These are phyloP conservation scores for Tillus elongatus DNA, from an alignment of 2,888 invertebrate genomes.

Conservation along the genomic window DNA sequence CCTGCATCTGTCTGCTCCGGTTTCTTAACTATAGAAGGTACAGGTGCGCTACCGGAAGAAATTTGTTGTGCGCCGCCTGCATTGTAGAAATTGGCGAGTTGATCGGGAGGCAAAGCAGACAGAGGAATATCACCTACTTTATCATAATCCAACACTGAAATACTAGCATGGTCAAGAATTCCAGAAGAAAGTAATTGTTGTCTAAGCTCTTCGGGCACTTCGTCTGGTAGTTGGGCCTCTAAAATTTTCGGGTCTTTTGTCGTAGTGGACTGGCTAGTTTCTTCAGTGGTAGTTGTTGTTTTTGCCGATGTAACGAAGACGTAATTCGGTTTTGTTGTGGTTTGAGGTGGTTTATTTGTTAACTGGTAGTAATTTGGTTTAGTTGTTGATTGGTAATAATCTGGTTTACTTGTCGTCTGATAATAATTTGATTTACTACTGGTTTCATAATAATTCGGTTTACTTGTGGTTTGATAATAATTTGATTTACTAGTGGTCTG, in stretches of 20 bases:
- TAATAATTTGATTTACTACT: background rate
- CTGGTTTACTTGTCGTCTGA: no score
- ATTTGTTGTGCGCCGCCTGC: constrained; percentile 72
- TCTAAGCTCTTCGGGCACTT: constrained; percentile 79
- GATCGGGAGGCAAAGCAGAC: constrained; percentile 75
- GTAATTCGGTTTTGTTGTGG: constrained; percentile 30
- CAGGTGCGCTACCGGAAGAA: constrained; percentile 56
- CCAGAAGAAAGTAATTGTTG: constrained; percentile 77
- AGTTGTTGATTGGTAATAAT: no score
- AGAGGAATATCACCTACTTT: constrained; percentile 79
- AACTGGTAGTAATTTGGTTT: background rate
- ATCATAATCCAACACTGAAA: constrained; percentile 79
- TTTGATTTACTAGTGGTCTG: background rate
- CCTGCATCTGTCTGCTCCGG: constrained; percentile 46
- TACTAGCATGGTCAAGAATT: constrained; percentile 78
- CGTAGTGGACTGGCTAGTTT: constrained; percentile 40
- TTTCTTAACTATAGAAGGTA: constrained; percentile 56
- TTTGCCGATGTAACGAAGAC: constrained; percentile 43
- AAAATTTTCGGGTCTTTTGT: constrained; percentile 47
- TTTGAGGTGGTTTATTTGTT: constrained; percentile 9
- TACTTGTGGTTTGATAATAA: no score
- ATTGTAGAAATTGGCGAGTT: constrained; percentile 75
- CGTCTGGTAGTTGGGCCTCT: constrained; percentile 63
- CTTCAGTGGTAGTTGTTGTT: constrained; percentile 43
- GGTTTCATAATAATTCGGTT: background rate